Evolutionary conservation across 2,888 invertebrate species (phyloP).

Genomic region (Perizoma affinitatum): DNA sequence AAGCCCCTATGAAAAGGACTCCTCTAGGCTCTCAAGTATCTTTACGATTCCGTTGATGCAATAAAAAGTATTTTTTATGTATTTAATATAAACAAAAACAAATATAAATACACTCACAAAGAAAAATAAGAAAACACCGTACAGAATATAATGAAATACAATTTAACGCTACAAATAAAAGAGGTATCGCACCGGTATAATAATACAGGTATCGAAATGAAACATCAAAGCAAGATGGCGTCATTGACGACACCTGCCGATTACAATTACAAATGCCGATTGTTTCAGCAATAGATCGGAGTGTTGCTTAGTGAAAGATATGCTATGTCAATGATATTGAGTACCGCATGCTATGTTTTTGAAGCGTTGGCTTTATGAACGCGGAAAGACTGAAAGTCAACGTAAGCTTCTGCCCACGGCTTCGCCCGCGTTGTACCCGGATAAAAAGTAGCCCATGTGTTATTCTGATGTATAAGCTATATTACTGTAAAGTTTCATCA

Average conservation of each 20-base stretch:
- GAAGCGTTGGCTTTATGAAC: neutral
- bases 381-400: neutral
- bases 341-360: neutral
- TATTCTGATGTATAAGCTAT: too few relatives aligned
- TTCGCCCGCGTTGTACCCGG: too few relatives aligned
- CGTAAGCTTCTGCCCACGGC: too few relatives aligned
- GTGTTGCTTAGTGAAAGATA: constrained; percentile 2
- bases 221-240: constrained; percentile 24
- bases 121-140: neutral
- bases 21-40: too few relatives aligned
- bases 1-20: too few relatives aligned
- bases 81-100: neutral
- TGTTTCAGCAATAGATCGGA: constrained; percentile 20
- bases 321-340: neutral
- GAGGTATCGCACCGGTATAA: constrained; percentile 16
- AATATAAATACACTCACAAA: neutral
- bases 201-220: constrained; percentile 20
- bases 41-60: too few relatives aligned
- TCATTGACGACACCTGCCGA: constrained; percentile 19
- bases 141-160: constrained; percentile 23
- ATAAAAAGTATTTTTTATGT: too few relatives aligned
- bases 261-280: constrained; percentile 28
- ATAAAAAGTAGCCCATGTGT: too few relatives aligned
- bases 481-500: too few relatives aligned
- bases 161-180: constrained; percentile 24